Evolutionary conservation across 2,797 vertebrate genomes (phyloP), one percentile per base, ranked within the genome.

Genomic region (Oreochromis mossambicus): DNA sequence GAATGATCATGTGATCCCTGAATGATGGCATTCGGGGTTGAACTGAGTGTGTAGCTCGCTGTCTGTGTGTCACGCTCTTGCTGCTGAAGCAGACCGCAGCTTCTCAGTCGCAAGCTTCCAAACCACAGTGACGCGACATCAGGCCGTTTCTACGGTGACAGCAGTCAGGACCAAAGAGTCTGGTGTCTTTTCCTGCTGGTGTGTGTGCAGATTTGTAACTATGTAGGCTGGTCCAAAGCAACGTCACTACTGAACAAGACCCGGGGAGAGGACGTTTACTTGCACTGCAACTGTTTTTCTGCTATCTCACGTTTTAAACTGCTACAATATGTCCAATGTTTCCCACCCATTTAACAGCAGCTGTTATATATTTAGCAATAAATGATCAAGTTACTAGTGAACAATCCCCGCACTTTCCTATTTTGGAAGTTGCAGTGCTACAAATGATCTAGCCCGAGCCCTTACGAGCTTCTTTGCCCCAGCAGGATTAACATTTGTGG

Each of bases 41-140:
- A 89, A 88, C 70, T 36, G 14, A 38, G 70, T 80, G 66, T 81
- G 81, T 66, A n/a, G 21, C 38, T 82, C 61, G 12, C 5, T 21
- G 17, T 54, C 15, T 36, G 21, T 66, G 50, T 21, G 55, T 83
- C 75, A 75, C 26, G 70, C 48, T 86, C 32, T 77, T 78, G 70
- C 75, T 82, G 78, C 58, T 43, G 21, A 83, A 88, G 90, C 87
- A 88, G 83, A 92, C 93, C 88, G 1, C 93, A 91, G 89, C 79
- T 86, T 93, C 85, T 88, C 50, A 12, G 78, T 89, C 24, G 78
- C 78, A 86, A 24, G 63, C 82, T 75, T 88, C 32, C 80, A 85
- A 87, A 90, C 91, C 92, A 86, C 93, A 81, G 68, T 90, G 92
- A 93, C 88, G 85, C 86, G 68, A 92, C 83, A 88, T 79, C 58